Evolutionary conservation across 2,888 invertebrate species (phyloP), one percentile per base, ranked within the genome.

Genomic region (Aelia acuminata): DNA sequence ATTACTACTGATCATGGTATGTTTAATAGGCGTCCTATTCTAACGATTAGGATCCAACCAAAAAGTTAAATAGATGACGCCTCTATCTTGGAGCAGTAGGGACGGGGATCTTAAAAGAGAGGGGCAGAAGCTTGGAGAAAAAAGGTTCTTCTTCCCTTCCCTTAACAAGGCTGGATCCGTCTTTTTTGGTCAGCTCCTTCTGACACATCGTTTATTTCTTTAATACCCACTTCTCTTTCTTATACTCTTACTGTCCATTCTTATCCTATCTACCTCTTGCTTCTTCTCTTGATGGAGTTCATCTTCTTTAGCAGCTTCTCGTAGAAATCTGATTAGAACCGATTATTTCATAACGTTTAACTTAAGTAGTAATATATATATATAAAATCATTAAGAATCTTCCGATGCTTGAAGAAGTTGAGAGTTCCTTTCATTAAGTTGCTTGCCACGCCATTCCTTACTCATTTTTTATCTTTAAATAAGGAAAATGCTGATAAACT

Each of bases 121-220:
- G 31, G 63, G 63, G 13, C 63, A 70, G 18, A 57, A 35, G 57
- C 57, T 57, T 26, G 26, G 13, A 75, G 80, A 80, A 43, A 43
- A n/a, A 80, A 39, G 80, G 43, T 39, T 47, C n/a, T n/a, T n/a
- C n/a, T n/a, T n/a, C n/a, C n/a, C n/a, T n/a, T 15, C 80, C 39
- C 43, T 22, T 80, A 80, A 80, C 80, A 80, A 80, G 80, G 43
- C 80, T n/a, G 43, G 80, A n/a, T 15, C 43, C 43, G 39, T 80
- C 80, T 80, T 80, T 80, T 80, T 80, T 80, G 39, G 39, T 47
- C 43, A 43, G n/a, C n/a, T 43, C 80, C 80, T 80, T 80, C 80
- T 80, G 80, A 43, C 80, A 47, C 80, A 22, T 80, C 80, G 80
- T 80, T 80, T 80, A 80, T 80, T 80, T 80, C 80, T 80, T 70